phyloP scores from a whole-genome alignment of 2,797 vertebrate species.

The Enteromius thamalakanensis region DNA sequence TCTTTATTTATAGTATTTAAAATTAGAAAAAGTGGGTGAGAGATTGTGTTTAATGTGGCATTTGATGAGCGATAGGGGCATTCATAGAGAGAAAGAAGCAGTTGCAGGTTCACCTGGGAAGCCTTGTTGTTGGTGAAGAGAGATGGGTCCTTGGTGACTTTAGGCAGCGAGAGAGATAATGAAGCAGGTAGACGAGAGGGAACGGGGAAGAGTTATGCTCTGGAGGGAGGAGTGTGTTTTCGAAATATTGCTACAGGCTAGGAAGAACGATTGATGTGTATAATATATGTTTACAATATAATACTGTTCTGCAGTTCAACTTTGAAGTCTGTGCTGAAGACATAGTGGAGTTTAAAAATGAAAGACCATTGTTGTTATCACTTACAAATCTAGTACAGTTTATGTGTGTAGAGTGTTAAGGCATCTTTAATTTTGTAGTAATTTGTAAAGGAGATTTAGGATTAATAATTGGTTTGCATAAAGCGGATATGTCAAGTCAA shows the following conservation, averaged over 20 bases:
- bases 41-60: background rate
- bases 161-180: conserved; percentile 66
- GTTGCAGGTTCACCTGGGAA: conserved; percentile 72
- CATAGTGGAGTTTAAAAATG: background rate
- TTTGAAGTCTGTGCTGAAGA: background rate
- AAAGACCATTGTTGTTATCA: background rate
- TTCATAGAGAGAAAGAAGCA: conserved; percentile 40
- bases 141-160: conserved; percentile 77
- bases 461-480: background rate
- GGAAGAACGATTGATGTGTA: conserved; percentile 19
- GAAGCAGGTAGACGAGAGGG: conserved; percentile 71
- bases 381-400: background rate
- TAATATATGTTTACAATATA: conserved; percentile 9
- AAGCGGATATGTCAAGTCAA: background rate
- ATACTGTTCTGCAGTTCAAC: background rate
- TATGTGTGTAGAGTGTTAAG: conserved; percentile 14
- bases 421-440: background rate
- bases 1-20: background rate
- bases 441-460: background rate
- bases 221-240: conserved; percentile 62
- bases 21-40: background rate
- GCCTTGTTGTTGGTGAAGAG: conserved; percentile 71
- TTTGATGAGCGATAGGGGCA: conserved; percentile 31
- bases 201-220: conserved; percentile 69
- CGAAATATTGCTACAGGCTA: conserved; percentile 52